Conservation (phyloP, 23 tunicate species). For the Ciona savignyi region DNA sequence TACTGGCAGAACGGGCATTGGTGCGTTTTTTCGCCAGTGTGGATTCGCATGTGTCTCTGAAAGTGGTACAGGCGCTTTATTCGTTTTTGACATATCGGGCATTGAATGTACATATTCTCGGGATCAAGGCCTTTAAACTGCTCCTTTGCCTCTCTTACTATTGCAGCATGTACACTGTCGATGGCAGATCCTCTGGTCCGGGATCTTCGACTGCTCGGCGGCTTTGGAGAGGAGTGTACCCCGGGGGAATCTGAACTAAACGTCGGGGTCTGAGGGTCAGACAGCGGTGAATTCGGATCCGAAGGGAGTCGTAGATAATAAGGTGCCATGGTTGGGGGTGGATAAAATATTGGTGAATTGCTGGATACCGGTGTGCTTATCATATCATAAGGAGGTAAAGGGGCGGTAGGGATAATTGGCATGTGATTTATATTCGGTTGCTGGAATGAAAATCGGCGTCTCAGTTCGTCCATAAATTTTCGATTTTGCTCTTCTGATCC, state of each 20-base stretch:
- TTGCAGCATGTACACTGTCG: conserved; percentile 81
- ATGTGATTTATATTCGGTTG: neutral
- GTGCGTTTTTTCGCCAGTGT: conserved; percentile 97
- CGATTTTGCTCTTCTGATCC: neutral
- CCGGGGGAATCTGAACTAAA: conserved; percentile 4
- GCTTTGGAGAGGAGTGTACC: neutral
- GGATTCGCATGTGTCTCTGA: conserved; percentile 99
- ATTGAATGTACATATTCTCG: conserved; percentile 99
- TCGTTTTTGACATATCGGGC: conserved; percentile 97
- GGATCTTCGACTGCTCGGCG: conserved; percentile 5
- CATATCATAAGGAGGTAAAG: neutral
- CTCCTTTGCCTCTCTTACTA: conserved; percentile 91
- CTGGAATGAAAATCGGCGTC: neutral
- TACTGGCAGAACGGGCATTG: conserved; percentile 96
- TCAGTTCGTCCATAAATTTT: neutral
- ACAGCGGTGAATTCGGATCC: neutral
- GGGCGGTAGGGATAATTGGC: neutral
- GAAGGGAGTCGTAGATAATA: neutral
- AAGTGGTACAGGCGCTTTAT: conserved; percentile 98
- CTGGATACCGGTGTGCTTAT: neutral
- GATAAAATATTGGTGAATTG: neutral
- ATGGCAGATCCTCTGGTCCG: conserved; percentile 44
- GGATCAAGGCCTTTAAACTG: conserved; percentile 94
- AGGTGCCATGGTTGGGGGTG: neutral
- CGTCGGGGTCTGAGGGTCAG: neutral